Evolutionary conservation across 2,888 invertebrate genomes (phyloP), one percentile per base, ranked within the genome.

Genomic region (Helleia helle): DNA sequence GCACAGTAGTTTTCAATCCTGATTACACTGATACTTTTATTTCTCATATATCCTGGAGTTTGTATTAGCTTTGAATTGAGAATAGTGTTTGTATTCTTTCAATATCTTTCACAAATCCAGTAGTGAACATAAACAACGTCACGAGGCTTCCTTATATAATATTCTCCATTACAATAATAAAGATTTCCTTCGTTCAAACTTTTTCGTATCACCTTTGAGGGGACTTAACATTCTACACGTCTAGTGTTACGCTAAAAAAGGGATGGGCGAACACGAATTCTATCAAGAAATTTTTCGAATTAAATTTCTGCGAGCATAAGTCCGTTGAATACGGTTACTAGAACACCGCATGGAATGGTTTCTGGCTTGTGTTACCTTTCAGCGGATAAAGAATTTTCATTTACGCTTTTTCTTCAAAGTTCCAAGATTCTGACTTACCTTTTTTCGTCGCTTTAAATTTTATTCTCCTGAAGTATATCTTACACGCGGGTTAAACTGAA

Each of bases 201-300:
- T 7, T 22, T 7, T 7, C 5, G 8, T 8, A 22, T 18, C 18
- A 22, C 22, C 2, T 8, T 7, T 22, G 22, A 22, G 22, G 5
- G 5, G 6, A 8, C 7, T 2, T 4, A 8, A 5, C 2, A 22
- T 8, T 7, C 22, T 7, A 7, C 6, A 6, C 5, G n/a, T n/a
- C n/a, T 22, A 7, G 22, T 4, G 8, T 2, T 8, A 22, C 4
- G 5, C 5, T 22, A 5, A 22, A 22, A 22, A 18, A 22, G 22
- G 2, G 2, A 22, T 13, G 22, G 22, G 14, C 6, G 12, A 24
- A 36, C 36, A 36, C 22, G 12, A 24, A 13, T 36, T 36, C 18
- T 36, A 24, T 36, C 36, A 12, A 36, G 36, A 22, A 36, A 36
- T 36, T 36, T 36, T 36, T 36, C 13, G 36, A 36, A 36, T 36